Evolutionary conservation across 2,113 vertebrate genomes (phyloP), one percentile per base, ranked within the genome.

Genomic region (Oceanodroma tethys): DNA sequence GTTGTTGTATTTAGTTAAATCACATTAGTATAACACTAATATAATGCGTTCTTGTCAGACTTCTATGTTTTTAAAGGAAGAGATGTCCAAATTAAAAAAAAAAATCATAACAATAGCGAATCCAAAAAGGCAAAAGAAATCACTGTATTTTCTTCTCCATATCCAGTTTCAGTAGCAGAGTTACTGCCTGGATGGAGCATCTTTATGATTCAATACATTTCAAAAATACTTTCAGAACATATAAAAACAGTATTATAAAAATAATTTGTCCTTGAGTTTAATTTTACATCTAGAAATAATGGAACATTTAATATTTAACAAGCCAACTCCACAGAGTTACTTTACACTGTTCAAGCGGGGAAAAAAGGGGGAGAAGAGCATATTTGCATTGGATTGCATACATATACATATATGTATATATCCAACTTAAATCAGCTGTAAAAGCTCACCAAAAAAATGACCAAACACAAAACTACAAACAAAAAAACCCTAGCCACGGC

Each of bases 221-320:
- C 38, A 82, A 66, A 91, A 63, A 8, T 21, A n/a, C 47, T 81
- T 83, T 52, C 53, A 73, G 29, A 75, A 62, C 2, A 32, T 1
- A 76, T 20, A 76, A 63, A 80, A 60, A 82, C 4, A 25, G 2
- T 16, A 38, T 59, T 60, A 75, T 27, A 86, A 82, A 86, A 71
- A 45, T 60, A 86, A 73, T 76, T 81, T 60, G 27, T 71, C 27
- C 19, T 74, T 42, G 16, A 76, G 11, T 90, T 90, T 72, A 72
- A 84, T 89, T 89, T 84, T 68, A 66, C 52, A 68, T 78, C 45
- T n/a, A 88, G 32, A 86, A 67, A 38, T 52, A 73, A 95, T 18
- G 10, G 6, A 86, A 50, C 81, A 88, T 60, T 83, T 86, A 70
- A 68, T 70, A 72, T 59, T 92, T 90, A 71, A 66, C 70, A 80